Evolutionary conservation across 2,888 invertebrate genomes (phyloP), one percentile per base, ranked within the genome.

Genomic region (Parelbella ahira): DNA sequence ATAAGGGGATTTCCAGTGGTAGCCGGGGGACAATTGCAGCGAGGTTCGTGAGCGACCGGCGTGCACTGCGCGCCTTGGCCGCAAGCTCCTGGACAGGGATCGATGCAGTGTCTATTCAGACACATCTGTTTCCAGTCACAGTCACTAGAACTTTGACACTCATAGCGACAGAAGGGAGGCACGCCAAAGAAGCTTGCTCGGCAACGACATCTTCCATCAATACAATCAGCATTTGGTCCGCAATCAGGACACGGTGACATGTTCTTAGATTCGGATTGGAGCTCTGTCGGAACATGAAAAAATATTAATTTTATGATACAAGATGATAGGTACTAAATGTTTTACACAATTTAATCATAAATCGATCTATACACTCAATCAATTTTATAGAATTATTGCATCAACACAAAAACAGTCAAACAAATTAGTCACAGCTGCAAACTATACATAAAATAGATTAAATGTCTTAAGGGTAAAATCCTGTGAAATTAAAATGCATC

Each of bases 61-160:
- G 89, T 89, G 65, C 94, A 94, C 37, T 89, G 80, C 1, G 94
- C 93, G 60, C 91, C 92, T 53, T 88, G 89, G 9, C 93, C 94
- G 65, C 94, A 94, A 12, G 92, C 91, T 48, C 93, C 93, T 0
- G 91, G 91, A 60, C 94, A 94, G 2, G 94, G 93, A 64, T 93
- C 91, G 47, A 89, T 78, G 63, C 94, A 94, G 68, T 91, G 93
- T 60, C 91, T 91, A 57, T 90, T 90, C 28, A 92, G 80, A 54
- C 94, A 94, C 21, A 93, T 92, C 48, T 89, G 89, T 55, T 90
- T 91, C 50, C 91, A 90, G 9, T 90, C 83, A 67, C 94, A 94
- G 60, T 93, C 94, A 11, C 90, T 90, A 61, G 93, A 92, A 44
- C 91, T 76, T 2, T 91, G 75, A 75, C 94, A 94, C 72, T 94